A percentile compares a stretch with the other conserved stretches of the same genome.
Conservation (phyloP, 1,140 invertebrate species). For the Zaprionus capensis region DNA sequence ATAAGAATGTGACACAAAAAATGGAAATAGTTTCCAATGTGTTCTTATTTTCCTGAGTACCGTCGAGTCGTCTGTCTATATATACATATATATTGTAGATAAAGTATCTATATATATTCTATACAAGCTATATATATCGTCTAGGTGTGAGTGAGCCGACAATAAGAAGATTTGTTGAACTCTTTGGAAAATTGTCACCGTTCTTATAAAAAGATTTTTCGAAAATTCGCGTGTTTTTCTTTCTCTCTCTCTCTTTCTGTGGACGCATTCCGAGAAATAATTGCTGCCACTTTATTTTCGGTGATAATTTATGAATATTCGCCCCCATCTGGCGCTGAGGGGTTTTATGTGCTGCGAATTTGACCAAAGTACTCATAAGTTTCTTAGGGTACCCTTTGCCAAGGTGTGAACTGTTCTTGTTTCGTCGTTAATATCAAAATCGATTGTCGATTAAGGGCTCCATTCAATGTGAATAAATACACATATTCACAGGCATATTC, state of each 20-base stretch:
- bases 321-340: slow-evolving; percentile 1
- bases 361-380: background rate
- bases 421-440: background rate
- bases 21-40: slow-evolving; percentile 48
- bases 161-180: slow-evolving; percentile 56
- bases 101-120: slow-evolving; percentile 5
- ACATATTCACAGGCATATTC: slow-evolving; percentile 5
- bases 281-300: slow-evolving; percentile 35
- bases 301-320: slow-evolving; percentile 41
- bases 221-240: slow-evolving; percentile 1
- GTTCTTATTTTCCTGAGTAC: slow-evolving; percentile 22
- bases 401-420: background rate
- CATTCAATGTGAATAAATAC: slow-evolving; percentile 31
- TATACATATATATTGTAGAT: background rate
- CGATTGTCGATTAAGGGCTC: background rate
- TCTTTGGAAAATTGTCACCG: slow-evolving; percentile 73
- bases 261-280: slow-evolving; percentile 36
- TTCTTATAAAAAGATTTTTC: slow-evolving; percentile 51
- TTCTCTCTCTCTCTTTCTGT: background rate
- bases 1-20: slow-evolving; percentile 50
- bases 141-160: slow-evolving; percentile 43
- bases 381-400: background rate
- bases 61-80: slow-evolving; percentile 2
- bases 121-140: slow-evolving; percentile 3
- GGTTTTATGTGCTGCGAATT: slow-evolving; percentile 18